Evolutionary conservation across 2,888 invertebrate species (phyloP).

Genomic region (Pterobdella sp.): DNA sequence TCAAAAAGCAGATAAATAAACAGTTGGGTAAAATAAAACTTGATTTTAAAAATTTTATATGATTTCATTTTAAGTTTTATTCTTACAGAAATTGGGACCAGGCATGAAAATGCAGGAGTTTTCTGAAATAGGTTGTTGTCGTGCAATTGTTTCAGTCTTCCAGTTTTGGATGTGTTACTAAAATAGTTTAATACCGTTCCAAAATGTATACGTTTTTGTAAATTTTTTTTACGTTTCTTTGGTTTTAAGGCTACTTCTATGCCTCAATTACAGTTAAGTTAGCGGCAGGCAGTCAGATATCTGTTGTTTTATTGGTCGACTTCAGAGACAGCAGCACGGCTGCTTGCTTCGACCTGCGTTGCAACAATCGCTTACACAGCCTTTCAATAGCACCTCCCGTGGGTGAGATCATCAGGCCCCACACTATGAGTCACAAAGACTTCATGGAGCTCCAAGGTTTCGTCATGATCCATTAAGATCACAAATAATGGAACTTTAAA

Average conservation of each 20-base stretch:
- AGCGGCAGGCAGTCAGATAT: constrained; percentile 60
- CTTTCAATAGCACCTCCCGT: constrained; percentile 66
- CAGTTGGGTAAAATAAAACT: no score
- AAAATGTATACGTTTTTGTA: background rate
- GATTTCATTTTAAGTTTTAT: background rate
- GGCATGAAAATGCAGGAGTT: constrained; percentile 71
- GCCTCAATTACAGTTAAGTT: constrained; percentile 51
- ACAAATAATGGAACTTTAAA: background rate
- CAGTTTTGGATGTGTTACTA: background rate
- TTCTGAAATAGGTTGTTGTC: constrained; percentile 57
- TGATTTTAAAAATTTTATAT: background rate
- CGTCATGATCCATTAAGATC: background rate
- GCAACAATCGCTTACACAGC: constrained; percentile 41
- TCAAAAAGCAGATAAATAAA: no score
- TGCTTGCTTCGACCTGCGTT: constrained; percentile 67
- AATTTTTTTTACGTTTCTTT: background rate
- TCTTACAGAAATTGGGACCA: constrained; percentile 58
- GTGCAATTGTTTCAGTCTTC: background rate
- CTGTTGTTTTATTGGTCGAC: constrained; percentile 72
- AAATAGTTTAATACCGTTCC: background rate
- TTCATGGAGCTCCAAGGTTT: constrained; percentile 55
- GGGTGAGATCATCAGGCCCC: constrained; percentile 77
- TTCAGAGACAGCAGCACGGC: constrained; percentile 87
- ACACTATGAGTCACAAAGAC: constrained; percentile 64
- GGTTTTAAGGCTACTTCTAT: background rate